A percentile compares a stretch with the other conserved stretches of the same genome.
These are phyloP conservation scores for Paralichthys olivaceus DNA, from an alignment of 2,113 vertebrate genomes.

Conservation along the genomic window DNA sequence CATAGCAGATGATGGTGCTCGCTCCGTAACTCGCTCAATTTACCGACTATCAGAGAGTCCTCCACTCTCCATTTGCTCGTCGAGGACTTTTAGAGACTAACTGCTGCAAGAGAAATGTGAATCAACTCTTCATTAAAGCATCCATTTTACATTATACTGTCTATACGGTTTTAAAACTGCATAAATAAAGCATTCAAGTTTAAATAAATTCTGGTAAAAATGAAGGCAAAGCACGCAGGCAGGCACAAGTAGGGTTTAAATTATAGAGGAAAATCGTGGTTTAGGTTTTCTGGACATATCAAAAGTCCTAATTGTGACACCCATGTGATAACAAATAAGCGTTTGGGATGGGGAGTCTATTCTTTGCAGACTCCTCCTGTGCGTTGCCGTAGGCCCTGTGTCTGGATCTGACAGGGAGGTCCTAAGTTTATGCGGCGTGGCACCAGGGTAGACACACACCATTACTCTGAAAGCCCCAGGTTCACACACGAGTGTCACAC, in stretches of 20 bases:
- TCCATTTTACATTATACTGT: constrained; percentile 6
- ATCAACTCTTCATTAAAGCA: constrained; percentile 10
- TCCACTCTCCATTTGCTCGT: constrained; percentile 44
- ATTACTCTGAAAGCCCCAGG: constrained; percentile 74
- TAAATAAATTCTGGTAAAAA: not conserved
- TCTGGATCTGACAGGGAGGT: constrained; percentile 70
- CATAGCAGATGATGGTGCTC: constrained; percentile 53
- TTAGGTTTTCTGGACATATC: constrained; percentile 18
- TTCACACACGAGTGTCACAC: constrained; percentile 72
- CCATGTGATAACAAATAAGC: constrained; percentile 35
- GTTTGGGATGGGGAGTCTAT: constrained; percentile 54
- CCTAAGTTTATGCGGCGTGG: constrained; percentile 77
- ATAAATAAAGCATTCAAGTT: not conserved
- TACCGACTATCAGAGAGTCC: constrained; percentile 39
- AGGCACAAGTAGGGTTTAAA: constrained; percentile 1
- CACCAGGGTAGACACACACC: constrained; percentile 74
- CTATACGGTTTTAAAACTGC: not conserved
- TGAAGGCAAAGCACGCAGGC: not conserved
- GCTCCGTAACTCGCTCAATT: constrained; percentile 57
- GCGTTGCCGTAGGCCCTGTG: constrained; percentile 54
- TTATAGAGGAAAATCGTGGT: not conserved
- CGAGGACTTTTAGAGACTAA: constrained; percentile 39
- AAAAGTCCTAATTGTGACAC: constrained; percentile 42
- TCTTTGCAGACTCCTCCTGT: constrained; percentile 62
- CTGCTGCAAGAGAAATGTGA: constrained; percentile 32